Evolutionary conservation across 2,797 vertebrate genomes (phyloP).

Genomic region (Kryptopterus vitreolus): DNA sequence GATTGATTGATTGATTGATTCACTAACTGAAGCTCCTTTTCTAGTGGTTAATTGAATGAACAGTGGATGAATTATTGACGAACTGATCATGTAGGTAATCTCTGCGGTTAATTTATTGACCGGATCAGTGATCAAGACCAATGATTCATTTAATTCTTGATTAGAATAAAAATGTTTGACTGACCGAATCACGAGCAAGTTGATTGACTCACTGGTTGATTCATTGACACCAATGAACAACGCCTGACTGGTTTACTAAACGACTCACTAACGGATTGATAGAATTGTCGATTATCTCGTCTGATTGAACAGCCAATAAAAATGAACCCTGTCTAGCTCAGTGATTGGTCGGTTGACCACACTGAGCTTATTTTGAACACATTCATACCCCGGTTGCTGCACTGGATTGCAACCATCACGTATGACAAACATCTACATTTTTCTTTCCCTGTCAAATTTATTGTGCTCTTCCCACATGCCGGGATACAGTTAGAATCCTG

Average conservation of each 20-base stretch:
- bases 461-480: neutral
- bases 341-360: neutral
- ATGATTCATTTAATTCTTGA: neutral
- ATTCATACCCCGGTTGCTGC: neutral
- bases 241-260: neutral
- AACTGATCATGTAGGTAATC: too few relatives aligned
- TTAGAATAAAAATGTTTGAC: neutral
- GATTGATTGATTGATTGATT: neutral
- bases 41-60: neutral
- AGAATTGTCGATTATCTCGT: neutral
- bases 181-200: neutral
- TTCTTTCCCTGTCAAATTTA: neutral
- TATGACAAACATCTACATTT: neutral
- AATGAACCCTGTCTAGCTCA: neutral
- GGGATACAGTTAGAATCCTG: conserved; percentile 16
- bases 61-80: too few relatives aligned
- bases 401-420: neutral
- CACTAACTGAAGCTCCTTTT: too few relatives aligned
- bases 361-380: neutral
- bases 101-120: neutral
- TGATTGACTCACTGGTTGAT: neutral
- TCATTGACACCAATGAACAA: neutral
- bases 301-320: too few relatives aligned
- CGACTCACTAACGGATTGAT: neutral
- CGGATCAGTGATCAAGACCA: neutral